Percentiles rank a stretch among this genome's conserved stretches.
Conservation (phyloP, 2,888 invertebrate genomes). For the Panzeria rudis region DNA sequence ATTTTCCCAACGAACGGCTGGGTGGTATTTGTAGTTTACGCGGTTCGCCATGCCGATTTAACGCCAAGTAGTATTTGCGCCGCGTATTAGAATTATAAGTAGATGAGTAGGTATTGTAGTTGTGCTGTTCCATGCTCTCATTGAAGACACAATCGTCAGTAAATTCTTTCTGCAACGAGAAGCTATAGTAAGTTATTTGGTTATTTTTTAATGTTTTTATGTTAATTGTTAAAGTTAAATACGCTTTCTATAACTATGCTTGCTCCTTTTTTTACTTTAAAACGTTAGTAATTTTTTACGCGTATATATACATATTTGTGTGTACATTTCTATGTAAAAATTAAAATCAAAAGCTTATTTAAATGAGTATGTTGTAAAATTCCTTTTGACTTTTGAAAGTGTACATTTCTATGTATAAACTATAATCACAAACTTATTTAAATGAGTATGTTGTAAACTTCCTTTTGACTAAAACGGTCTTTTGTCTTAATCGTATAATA, state of each 20-base stretch:
- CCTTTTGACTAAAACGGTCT: too few relatives aligned
- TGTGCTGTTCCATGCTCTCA: constrained; percentile 92
- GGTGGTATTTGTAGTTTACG: constrained; percentile 89
- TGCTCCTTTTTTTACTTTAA: not conserved
- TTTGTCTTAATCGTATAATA: not conserved
- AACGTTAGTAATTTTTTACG: not conserved
- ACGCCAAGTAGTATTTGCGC: constrained; percentile 90
- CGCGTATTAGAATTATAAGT: constrained; percentile 89
- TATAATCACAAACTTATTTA: too few relatives aligned
- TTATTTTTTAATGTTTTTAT: constrained; percentile 75
- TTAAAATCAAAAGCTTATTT: too few relatives aligned
- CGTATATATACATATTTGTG: too few relatives aligned
- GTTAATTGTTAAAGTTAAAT: constrained; percentile 56
- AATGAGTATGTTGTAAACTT: not conserved
- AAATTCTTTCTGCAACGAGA: constrained; percentile 92
- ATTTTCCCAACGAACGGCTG: constrained; percentile 88
- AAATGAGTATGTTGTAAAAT: too few relatives aligned
- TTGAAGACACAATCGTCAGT: constrained; percentile 94
- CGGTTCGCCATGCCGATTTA: constrained; percentile 89
- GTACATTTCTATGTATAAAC: too few relatives aligned
- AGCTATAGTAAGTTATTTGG: constrained; percentile 80
- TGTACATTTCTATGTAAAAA: too few relatives aligned
- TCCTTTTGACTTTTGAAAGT: too few relatives aligned
- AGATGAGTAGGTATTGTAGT: constrained; percentile 93
- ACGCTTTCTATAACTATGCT: not conserved